Base-by-base conservation (phyloP, 2,888 invertebrate species). In the Dioctria linearis region DNA sequence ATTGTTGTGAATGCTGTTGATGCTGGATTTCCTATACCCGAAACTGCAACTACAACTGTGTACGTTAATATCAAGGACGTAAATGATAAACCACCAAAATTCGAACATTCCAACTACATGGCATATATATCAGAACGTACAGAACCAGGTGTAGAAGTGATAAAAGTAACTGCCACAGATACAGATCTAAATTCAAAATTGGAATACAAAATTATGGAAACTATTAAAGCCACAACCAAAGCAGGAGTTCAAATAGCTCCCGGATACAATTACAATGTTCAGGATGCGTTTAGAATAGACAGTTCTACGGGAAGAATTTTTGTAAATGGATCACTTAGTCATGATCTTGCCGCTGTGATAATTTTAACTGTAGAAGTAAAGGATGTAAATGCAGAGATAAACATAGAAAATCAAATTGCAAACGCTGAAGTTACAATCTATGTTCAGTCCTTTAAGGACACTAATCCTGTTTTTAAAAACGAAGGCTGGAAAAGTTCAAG, bases 11-110 rank as follows among this genome's bases (percentile, higher is more conserved):
- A 94, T 82, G 95, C 95, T 0, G 93, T 95, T 0, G 95, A 95
- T 84, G 93, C 93, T 42, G 95, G 95, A 0, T 88, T 90, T 9
- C 94, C 95, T 0, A 92, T 94, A 39, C 93, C 93, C 6, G 94
- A 95, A 89, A 95, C 95, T 0, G 95, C 95, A 0, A 94, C 94
- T 0, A 93, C 95, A 0, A 94, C 93, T 0, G 94, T 93, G 0
- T 93, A 92, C 80, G 92, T 95, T 3, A 93, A 91, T 61, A 92
- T 95, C 3, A 90, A 92, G 84, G 95, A 95, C 84, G 93, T 95
- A 0, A 96, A 96, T 84, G 95, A 96, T 85, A 96, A 96, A 85
- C 92, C 95, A 13, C 96, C 96, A 0, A 91, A 87, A 81, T 96
- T 96, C 84, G 93, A 91, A 78, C 90, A 91, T 67, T 88, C 90